Evolutionary conservation across 2,797 vertebrate genomes (phyloP).

Genomic region (Synaphobranchus kaupii): DNA sequence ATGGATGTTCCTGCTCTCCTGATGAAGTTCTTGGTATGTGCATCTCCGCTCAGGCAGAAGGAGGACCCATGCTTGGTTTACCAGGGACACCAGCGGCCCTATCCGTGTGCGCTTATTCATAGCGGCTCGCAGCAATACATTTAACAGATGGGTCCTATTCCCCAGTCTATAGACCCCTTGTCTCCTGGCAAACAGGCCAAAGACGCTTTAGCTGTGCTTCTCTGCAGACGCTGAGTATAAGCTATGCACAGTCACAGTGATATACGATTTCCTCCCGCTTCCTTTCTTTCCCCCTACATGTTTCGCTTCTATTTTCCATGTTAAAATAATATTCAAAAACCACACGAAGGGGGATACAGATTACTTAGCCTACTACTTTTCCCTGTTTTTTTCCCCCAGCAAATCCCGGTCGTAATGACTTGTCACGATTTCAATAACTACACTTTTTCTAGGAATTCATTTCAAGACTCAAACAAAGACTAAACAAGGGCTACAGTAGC

Average conservation of each 20-base stretch:
- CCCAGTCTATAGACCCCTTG: constrained; percentile 26
- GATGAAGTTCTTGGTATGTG: constrained; percentile 51
- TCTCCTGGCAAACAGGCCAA: constrained; percentile 17
- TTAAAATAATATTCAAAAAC: neutral
- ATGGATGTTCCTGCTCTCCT: constrained; percentile 45
- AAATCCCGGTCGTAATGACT: neutral
- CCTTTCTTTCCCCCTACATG: neutral
- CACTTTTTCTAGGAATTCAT: neutral
- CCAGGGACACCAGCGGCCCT: constrained; percentile 17
- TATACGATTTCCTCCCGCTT: constrained; percentile 29
- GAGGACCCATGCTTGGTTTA: constrained; percentile 22
- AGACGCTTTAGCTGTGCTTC: neutral
- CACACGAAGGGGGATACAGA: neutral
- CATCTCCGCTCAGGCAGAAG: constrained; percentile 49
- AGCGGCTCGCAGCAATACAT: constrained; percentile 18
- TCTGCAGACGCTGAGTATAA: neutral
- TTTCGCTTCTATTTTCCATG: neutral
- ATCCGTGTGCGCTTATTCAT: constrained; percentile 29
- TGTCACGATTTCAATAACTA: neutral
- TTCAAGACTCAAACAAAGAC: neutral
- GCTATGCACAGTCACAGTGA: neutral
- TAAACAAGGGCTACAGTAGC: neutral
- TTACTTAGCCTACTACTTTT: neutral
- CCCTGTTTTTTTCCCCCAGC: neutral
- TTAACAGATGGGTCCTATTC: constrained; percentile 45